Conservation (phyloP, 2,797 vertebrate species). For the Pseudotriccus pelzelni region DNA sequence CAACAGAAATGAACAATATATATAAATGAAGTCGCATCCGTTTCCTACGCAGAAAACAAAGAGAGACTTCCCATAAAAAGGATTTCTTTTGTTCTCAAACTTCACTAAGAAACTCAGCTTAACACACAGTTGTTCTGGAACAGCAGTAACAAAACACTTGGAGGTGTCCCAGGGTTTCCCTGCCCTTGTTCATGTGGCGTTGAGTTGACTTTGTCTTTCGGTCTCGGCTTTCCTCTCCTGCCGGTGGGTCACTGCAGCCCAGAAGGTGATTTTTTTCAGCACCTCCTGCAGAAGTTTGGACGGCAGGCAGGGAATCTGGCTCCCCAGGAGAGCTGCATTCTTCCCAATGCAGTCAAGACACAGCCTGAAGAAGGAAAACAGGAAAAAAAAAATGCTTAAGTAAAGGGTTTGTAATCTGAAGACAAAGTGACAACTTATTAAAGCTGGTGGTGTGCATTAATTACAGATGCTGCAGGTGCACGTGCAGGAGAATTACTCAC, state of each 20-base stretch:
- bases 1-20: neutral
- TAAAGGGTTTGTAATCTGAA: neutral
- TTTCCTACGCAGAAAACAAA: neutral
- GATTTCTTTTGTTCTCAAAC: conserved; percentile 25
- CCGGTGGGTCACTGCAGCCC: conserved; percentile 79
- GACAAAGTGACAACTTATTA: too few relatives aligned
- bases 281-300: conserved; percentile 82
- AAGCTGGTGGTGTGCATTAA: neutral
- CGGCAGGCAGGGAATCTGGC: conserved; percentile 84
- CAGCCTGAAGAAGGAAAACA: conserved; percentile 72
- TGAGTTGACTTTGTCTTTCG: conserved; percentile 52
- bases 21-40: neutral
- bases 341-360: conserved; percentile 91
- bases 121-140: neutral
- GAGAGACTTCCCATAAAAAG: neutral
- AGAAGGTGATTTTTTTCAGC: conserved; percentile 87
- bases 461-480: neutral
- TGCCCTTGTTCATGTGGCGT: conserved; percentile 11
- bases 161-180: neutral
- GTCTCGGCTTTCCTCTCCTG: conserved; percentile 70
- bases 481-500: neutral
- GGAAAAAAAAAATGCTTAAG: rapidly evolving
- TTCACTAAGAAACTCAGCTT: conserved; percentile 32
- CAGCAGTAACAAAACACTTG: neutral
- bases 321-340: conserved; percentile 77